Conservation (phyloP, 2,888 invertebrate species). For the Lomographa bimaculata region DNA sequence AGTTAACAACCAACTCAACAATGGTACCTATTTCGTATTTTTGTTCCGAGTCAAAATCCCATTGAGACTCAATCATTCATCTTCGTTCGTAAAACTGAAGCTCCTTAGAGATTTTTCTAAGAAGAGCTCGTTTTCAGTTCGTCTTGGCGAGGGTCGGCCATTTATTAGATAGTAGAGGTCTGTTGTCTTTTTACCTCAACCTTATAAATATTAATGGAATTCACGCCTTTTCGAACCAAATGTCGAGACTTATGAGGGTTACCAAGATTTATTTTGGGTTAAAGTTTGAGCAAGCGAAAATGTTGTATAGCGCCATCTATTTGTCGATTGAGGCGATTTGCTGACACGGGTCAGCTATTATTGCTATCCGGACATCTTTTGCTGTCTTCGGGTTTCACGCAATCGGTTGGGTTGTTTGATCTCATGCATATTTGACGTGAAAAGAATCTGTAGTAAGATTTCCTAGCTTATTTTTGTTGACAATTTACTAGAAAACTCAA, state of each 20-base stretch:
- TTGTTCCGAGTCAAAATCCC: conserved; percentile 6
- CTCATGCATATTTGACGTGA: no score
- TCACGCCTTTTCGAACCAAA: conserved; percentile 48
- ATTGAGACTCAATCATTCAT: conserved; percentile 17
- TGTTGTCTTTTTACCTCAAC: conserved; percentile 47
- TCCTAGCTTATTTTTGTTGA: no score
- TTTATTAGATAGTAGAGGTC: conserved; percentile 39
- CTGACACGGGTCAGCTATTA: conserved; percentile 69
- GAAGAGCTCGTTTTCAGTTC: conserved; percentile 19
- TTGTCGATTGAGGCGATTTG: conserved; percentile 54
- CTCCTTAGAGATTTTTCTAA: conserved; percentile 24
- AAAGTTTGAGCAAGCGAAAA: conserved; percentile 50
- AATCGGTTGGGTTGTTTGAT: conserved; percentile 40
- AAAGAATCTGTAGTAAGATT: no score
- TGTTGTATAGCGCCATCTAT: conserved; percentile 60
- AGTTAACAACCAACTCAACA: no score
- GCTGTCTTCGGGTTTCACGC: conserved; percentile 51
- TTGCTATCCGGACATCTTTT: conserved; percentile 23
- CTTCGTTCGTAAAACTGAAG: conserved; percentile 23
- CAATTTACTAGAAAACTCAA: no score
- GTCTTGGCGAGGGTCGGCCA: no score
- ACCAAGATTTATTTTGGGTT: conserved; percentile 63
- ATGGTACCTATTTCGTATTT: neutral
- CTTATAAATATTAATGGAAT: conserved; percentile 63
- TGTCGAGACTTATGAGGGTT: conserved; percentile 56